Base-by-base conservation (phyloP, 2,888 invertebrate genomes). In the Epirrhoe tristata region DNA sequence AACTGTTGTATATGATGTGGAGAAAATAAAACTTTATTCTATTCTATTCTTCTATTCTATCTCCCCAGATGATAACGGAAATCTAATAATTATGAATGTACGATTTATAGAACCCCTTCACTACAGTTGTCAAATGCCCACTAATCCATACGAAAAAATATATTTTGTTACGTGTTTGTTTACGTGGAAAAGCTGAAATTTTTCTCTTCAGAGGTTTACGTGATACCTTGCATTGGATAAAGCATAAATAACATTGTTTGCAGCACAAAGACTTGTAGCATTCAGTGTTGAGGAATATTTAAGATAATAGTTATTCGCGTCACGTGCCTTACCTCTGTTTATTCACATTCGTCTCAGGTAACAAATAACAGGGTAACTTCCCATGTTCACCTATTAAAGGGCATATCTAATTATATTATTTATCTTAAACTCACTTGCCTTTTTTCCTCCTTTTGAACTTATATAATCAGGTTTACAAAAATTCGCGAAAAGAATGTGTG, bases 321-420 rank as follows among this genome's bases (percentile, higher is more conserved):
- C 92, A 92, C 91, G 91, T 81, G 78, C 81, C 77, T 74, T 75
- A 74, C 72, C 75, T 77, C 81, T 89, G 89, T 91, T 90, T 91
- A 90, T 89, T 86, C 88, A 85, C 85, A 86, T 90, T 87, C 82
- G 82, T 81, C 83, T 82, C 81, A 81, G 81, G 84, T 80, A 83
- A 84, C 87, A 88, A 89, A 89, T 90, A 89, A 90, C 85, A 82
- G 83, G 80, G 80, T 81, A 82, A 85, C 83, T 88, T 84, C 79
- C 83, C 78, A 78, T 81, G 79, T 82, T 82, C 78, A 78, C 78
- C 77, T 75, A 72, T 77, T 76, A 74, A 62, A 77, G 74, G 71
- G 67, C 71, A 65, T 1, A 69, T 73, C 70, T 72, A 1, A 64
- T 64, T 58, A 64, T 51, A 60, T 52, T 43, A 53, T 58, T 58